Conservation (phyloP, 2,888 invertebrate species). For the Dyspetes luteomarginatus region DNA sequence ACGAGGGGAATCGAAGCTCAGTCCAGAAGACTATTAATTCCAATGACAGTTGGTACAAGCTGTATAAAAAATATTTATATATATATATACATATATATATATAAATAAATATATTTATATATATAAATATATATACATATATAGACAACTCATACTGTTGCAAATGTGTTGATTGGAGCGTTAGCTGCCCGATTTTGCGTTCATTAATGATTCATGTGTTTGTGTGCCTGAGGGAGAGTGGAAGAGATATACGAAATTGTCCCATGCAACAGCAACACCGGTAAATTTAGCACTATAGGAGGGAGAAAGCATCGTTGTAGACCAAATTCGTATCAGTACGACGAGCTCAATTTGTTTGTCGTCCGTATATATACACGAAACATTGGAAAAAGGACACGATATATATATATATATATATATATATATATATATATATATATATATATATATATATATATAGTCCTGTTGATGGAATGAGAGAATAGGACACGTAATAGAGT, state of each 20-base stretch:
- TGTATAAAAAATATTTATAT: no score
- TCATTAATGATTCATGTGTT: conserved; percentile 67
- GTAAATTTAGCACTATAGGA: conserved; percentile 48
- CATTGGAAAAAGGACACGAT: conserved; percentile 22
- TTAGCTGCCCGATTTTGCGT: conserved; percentile 58
- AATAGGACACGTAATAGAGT: conserved; percentile 44
- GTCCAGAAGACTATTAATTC: no score
- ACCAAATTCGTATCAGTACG: conserved; percentile 26
- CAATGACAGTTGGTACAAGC: no score
- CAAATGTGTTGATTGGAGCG: conserved; percentile 71
- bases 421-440: not conserved
- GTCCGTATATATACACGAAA: conserved; percentile 26
- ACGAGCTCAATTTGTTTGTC: conserved; percentile 37
- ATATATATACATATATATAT: no score
- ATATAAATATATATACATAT: conserved; percentile 3
- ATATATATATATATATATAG: not conserved
- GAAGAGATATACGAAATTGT: not conserved
- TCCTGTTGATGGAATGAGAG: conserved; percentile 9
- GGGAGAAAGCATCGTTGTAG: not conserved
- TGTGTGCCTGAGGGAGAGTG: conserved; percentile 21
- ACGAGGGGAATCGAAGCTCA: no score
- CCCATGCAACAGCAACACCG: conserved; percentile 56
- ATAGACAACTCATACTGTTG: conserved; percentile 23
- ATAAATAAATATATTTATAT: no score
- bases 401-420: not conserved